Evolutionary conservation across 1,140 invertebrate genomes (phyloP).

Genomic region (Samia ricini): DNA sequence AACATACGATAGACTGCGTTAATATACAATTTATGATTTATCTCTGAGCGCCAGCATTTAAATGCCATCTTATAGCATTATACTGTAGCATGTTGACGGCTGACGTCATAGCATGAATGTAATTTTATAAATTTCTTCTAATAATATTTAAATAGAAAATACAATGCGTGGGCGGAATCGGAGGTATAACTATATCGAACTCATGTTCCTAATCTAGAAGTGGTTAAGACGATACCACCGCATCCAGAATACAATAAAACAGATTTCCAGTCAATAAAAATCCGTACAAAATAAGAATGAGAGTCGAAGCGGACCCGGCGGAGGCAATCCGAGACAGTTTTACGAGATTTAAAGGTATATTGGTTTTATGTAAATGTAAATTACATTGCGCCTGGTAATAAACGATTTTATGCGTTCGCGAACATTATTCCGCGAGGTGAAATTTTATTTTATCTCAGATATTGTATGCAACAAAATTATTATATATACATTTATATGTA

Average conservation of each 20-base stretch:
- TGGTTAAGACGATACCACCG: neutral
- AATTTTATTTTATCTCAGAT: neutral
- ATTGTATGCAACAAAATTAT: neutral
- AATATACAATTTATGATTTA: too few relatives aligned
- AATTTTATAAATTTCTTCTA: too few relatives aligned
- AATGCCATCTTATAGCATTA: too few relatives aligned
- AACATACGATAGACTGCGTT: too few relatives aligned
- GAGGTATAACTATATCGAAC: neutral
- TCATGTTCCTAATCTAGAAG: neutral
- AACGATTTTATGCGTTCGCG: slow-evolving; percentile 11
- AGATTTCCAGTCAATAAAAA: neutral
- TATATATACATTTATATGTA: too few relatives aligned
- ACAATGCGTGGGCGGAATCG: too few relatives aligned
- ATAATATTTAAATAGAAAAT: neutral
- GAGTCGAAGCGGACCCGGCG: neutral
- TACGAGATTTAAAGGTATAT: slow-evolving; percentile 38
- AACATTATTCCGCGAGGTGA: neutral
- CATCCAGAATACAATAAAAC: neutral
- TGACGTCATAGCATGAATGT: too few relatives aligned
- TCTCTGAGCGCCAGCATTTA: too few relatives aligned
- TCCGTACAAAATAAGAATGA: slow-evolving; percentile 4
- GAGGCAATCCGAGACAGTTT: slow-evolving; percentile 16
- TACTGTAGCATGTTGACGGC: too few relatives aligned
- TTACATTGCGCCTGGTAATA: slow-evolving; percentile 19
- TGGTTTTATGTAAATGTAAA: slow-evolving; percentile 38